phyloP scores from a whole-genome alignment of 1,140 invertebrate species.

The Parapsyche elsis region DNA sequence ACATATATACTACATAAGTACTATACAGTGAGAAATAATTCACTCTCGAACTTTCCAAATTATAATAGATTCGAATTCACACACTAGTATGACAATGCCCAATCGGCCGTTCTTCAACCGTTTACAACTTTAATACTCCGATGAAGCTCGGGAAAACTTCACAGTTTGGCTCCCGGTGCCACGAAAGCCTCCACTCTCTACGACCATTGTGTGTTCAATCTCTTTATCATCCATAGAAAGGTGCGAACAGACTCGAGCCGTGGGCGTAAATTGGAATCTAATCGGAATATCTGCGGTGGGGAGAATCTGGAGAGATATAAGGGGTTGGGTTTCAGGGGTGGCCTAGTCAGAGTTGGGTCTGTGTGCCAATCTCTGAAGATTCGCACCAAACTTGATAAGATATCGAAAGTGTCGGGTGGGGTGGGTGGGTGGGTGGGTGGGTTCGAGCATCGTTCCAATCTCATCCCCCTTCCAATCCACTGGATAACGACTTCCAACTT shows the following conservation, averaged over 20 bases:
- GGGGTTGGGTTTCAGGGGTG: background rate
- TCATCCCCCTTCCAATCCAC: conserved; percentile 8
- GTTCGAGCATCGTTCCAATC: background rate
- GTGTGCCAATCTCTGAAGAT: conserved; percentile 17
- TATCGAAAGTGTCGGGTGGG: conserved; percentile 46
- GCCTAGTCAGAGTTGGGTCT: background rate
- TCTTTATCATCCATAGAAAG: conserved; percentile 54
- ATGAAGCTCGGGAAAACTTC: conserved; percentile 36
- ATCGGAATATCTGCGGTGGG: conserved; percentile 53
- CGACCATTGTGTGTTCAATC: conserved; percentile 46
- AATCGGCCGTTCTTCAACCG: too few species aligned
- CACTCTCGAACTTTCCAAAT: too few species aligned
- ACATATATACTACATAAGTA: too few species aligned
- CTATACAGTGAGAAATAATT: too few species aligned
- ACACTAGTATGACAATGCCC: too few species aligned
- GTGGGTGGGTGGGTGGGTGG: background rate
- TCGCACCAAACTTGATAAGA: conserved; percentile 50
- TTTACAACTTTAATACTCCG: too few species aligned
- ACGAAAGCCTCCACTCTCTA: conserved; percentile 24
- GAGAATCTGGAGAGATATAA: background rate
- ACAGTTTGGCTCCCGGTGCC: conserved; percentile 17
- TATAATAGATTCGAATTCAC: too few species aligned
- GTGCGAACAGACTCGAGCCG: conserved; percentile 51
- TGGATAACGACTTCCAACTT: conserved; percentile 53
- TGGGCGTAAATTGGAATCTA: conserved; percentile 53